Evolutionary conservation across 2,888 invertebrate genomes (phyloP), one percentile per base, ranked within the genome.

Genomic region (Xestobium rufovillosum): DNA sequence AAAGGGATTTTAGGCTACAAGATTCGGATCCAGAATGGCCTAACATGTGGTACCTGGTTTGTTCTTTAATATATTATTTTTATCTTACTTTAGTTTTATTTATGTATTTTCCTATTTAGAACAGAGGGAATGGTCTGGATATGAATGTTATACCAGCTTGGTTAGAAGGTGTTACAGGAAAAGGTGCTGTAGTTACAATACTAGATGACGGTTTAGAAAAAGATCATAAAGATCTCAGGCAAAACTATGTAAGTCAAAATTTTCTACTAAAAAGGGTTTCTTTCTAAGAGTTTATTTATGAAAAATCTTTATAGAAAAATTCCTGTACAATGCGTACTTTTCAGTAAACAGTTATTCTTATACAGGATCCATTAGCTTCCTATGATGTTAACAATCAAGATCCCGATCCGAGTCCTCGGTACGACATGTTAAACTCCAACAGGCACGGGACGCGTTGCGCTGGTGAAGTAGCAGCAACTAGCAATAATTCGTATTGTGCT

Each of bases 71-170:
- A 14, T 13, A 14, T 8, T 23, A 12, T 19, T 8, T 19, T 19
- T 19, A n/a, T 6, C 23, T n/a, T 13, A 31, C 4, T 10, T 28
- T 11, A 4, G 12, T 9, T 34, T 26, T 9, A 31, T 31, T 31
- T 13, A 8, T 14, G 26, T 9, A 14, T 32, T 26, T 47, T 55
- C 55, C 47, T 48, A 59, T 67, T 27, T 63, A 88, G 88, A 88
- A 88, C 63, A 81, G 94, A 36, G 94, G 92, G n/a, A 78, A 80
- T 43, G 90, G 88, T 8, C 67, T 91, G 44, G 92, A 94, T 59
- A 95, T 97, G 95, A 94, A 95, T 66, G 96, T 97, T 45, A 81
- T 87, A 56, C 87, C 86, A 37, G 96, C 94, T 23, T 97, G 97
- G 96, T 75, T 80, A 59, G 83, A 87, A 65, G 95, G 94, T 32